Evolutionary conservation across 2,797 vertebrate species (phyloP), one percentile per base, ranked within the genome.

Genomic region (Sebastes cheni): DNA sequence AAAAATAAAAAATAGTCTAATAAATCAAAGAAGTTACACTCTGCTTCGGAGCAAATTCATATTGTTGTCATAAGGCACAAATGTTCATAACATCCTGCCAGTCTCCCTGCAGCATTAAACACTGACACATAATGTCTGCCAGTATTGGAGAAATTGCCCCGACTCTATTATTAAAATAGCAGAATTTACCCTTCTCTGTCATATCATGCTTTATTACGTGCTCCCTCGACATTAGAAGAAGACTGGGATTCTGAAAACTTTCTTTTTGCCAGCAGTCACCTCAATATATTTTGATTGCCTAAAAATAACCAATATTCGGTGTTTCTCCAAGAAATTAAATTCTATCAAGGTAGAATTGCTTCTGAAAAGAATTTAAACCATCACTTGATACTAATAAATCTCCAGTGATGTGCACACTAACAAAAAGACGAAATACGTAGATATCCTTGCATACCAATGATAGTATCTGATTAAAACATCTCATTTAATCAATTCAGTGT

Each of bases 21-120:
- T 84, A 79, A 85, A 61, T 81, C 27, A 82, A 77, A 76, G 54
- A 82, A 72, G 64, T 77, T 59, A 22, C n/a, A 66, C 6, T 39
- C n/a, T 34, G 52, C 75, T 81, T 81, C n/a, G 29, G 23, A 81
- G 22, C 58, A 67, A 77, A 77, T 85, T 62, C 22, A 55, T 69
- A 36, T 65, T 76, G 59, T 72, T 68, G 32, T 59, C 70, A 42
- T 22, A 20, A 46, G 23, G 23, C 20, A 13, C 8, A 22, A 32
- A 58, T 50, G 27, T 56, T 74, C 30, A 66, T 10, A 56, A 39
- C 56, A 34, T 52, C 20, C 64, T 58, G 58, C 25, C 3, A 2
- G 42, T 65, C 5, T 32, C 50, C 23, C 70, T 60, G 74, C 29
- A 23, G 36, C 34, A 39, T 61, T 62, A 20, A 27, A 52, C 56